Conservation (phyloP, 2,113 vertebrate species). For the Solenodon paradoxus region DNA sequence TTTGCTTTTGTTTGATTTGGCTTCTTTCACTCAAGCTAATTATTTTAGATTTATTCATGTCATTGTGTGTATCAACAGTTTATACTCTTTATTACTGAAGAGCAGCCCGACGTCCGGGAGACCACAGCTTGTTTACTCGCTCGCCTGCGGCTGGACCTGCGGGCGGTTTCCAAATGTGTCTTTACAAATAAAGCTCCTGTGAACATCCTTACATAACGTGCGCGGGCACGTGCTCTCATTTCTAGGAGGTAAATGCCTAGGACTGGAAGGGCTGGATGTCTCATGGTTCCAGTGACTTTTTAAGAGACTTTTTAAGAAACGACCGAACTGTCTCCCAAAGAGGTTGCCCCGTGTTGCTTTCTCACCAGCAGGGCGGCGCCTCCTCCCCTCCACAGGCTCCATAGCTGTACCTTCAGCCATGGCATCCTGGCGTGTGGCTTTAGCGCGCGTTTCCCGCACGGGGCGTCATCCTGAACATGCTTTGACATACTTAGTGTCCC, state of each 20-base stretch:
- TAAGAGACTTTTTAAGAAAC: background rate
- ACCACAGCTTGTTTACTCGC: background rate
- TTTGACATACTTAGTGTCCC: background rate
- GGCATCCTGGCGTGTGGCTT: background rate
- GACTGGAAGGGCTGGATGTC: background rate
- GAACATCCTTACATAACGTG: too few relatives aligned
- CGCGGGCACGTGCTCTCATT: background rate
- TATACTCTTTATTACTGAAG: background rate
- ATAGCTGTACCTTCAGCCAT: too few relatives aligned
- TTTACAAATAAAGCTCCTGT: background rate
- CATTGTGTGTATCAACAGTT: fast-evolving
- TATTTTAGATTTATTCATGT: background rate
- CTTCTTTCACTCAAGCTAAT: background rate
- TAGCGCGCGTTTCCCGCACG: background rate
- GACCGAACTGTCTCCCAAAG: background rate
- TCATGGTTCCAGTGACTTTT: too few relatives aligned
- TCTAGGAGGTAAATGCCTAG: background rate
- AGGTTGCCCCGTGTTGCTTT: background rate
- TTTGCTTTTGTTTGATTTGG: background rate
- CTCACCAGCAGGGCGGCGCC: background rate
- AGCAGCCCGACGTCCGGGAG: background rate
- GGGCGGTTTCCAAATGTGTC: conserved; percentile 15
- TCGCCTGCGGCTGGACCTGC: background rate
- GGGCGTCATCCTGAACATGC: background rate
- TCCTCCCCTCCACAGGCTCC: background rate